phyloP scores from a whole-genome alignment of 1,140 invertebrate species.

The Augochlora pura region DNA sequence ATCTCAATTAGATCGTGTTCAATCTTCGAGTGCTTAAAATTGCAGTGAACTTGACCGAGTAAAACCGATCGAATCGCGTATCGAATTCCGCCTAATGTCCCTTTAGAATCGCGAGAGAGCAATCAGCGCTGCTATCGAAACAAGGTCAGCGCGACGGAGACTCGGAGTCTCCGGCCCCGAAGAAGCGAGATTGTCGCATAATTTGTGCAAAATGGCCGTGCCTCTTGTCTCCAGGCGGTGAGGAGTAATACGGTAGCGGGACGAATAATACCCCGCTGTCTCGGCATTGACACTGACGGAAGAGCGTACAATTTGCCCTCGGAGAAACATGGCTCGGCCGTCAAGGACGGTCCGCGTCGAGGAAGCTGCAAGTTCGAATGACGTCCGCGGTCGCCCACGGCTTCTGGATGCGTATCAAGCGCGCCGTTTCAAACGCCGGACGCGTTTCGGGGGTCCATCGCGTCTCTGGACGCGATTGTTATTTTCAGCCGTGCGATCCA shows the following conservation, averaged over 20 bases:
- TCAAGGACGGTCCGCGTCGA: constrained; percentile 44
- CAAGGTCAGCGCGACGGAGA: too few relatives aligned
- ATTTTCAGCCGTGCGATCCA: constrained; percentile 3
- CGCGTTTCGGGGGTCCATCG: not conserved
- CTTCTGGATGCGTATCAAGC: constrained; percentile 60
- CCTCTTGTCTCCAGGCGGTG: not conserved
- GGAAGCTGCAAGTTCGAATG: constrained; percentile 47
- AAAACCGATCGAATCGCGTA: too few relatives aligned
- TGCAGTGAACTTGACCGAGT: too few relatives aligned
- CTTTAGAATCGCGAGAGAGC: too few relatives aligned
- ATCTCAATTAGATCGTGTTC: too few relatives aligned
- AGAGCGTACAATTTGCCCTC: constrained; percentile 11
- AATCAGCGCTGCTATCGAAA: too few relatives aligned
- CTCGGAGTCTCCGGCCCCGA: too few relatives aligned
- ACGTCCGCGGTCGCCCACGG: constrained; percentile 55
- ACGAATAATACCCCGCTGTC: constrained; percentile 1
- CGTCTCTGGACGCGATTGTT: constrained; percentile 8
- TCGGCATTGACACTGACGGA: constrained; percentile 35
- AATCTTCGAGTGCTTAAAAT: too few relatives aligned
- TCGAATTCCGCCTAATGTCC: too few relatives aligned
- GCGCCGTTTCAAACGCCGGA: constrained; percentile 1
- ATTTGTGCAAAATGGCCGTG: too few relatives aligned
- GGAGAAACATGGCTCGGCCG: constrained; percentile 30
- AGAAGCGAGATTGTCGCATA: too few relatives aligned
- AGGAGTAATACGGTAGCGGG: not conserved